Evolutionary conservation across 2,113 vertebrate species (phyloP).

Genomic region (Brachyhypopomus gauderio): DNA sequence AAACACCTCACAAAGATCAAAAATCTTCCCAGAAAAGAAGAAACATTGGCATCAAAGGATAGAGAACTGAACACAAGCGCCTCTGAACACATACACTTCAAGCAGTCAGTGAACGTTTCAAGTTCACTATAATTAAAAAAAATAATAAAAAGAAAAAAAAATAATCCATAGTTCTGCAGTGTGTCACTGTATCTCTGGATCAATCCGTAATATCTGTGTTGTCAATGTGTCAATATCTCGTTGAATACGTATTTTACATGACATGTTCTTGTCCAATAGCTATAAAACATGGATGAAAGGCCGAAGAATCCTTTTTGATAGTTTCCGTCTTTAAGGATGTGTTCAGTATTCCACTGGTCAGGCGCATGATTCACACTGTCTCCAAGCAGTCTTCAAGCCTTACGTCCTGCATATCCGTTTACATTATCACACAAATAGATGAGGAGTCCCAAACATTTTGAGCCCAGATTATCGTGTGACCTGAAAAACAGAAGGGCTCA

Average conservation of each 20-base stretch:
- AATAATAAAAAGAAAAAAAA: slow-evolving; percentile 60
- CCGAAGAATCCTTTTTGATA: slow-evolving; percentile 53
- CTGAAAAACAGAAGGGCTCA: slow-evolving; percentile 60
- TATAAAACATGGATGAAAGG: slow-evolving; percentile 42
- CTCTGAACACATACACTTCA: slow-evolving; percentile 67
- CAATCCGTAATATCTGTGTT: slow-evolving; percentile 35
- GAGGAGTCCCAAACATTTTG: slow-evolving; percentile 52
- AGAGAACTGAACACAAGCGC: slow-evolving; percentile 40
- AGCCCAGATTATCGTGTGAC: slow-evolving; percentile 78
- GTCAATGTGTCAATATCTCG: slow-evolving; percentile 67
- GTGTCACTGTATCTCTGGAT: slow-evolving; percentile 33
- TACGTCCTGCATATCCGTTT: slow-evolving; percentile 35
- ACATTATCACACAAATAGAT: slow-evolving; percentile 37
- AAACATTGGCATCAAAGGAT: slow-evolving; percentile 45
- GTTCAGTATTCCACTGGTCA: slow-evolving; percentile 58
- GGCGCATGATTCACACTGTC: slow-evolving; percentile 54
- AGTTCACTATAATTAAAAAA: slow-evolving; percentile 47
- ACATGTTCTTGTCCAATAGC: slow-evolving; percentile 36
- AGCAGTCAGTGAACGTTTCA: slow-evolving; percentile 61
- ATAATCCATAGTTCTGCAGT: slow-evolving; percentile 59
- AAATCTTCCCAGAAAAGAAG: slow-evolving; percentile 54
- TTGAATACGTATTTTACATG: slow-evolving; percentile 52
- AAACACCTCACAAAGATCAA: slow-evolving; percentile 63
- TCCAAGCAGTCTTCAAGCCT: slow-evolving; percentile 60
- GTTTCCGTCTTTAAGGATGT: slow-evolving; percentile 56